These are phyloP conservation scores for Anguilla japonica DNA, from an alignment of 2,113 vertebrate species.

Conservation along the genomic window DNA sequence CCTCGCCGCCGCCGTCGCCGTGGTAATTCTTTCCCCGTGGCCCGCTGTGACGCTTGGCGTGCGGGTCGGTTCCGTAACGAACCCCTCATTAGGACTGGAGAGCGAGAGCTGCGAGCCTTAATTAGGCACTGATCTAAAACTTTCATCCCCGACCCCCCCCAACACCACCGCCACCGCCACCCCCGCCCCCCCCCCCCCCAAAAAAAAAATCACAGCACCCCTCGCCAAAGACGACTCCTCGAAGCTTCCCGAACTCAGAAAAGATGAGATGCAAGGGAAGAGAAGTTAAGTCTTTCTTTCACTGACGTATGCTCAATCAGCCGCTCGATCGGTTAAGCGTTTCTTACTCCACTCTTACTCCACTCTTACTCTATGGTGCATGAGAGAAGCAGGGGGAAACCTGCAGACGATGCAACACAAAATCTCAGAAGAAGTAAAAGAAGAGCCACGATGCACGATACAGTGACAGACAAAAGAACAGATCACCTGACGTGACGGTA, in stretches of 20 bases:
- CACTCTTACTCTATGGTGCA: too few species aligned
- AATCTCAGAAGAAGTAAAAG: not conserved
- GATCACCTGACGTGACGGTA: not conserved
- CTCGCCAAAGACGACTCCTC: conserved; percentile 17
- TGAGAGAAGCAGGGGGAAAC: too few species aligned
- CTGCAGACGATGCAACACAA: not conserved
- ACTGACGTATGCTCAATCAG: not conserved
- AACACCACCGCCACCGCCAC: conserved; percentile 21
- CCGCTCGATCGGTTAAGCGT: not conserved
- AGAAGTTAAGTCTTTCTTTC: not conserved
- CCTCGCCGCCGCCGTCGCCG: conserved; percentile 2
- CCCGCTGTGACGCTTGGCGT: conserved; percentile 48
- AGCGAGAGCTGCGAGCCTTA: conserved; percentile 59
- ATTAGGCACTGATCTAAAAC: conserved; percentile 71
- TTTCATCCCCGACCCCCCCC: conserved; percentile 28
- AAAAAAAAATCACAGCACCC: conserved; percentile 23
- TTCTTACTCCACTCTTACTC: too few species aligned
- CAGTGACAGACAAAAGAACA: not conserved
- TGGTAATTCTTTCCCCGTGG: conserved; percentile 51
- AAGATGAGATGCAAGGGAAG: not conserved
- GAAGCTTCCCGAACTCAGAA: not conserved
- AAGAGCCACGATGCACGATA: not conserved
- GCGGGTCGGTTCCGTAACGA: conserved; percentile 55
- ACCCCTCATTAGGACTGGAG: conserved; percentile 71
- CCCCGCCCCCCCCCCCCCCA: conserved; percentile 18